These are phyloP conservation scores for Triops longicaudatus DNA, from an alignment of 1,140 invertebrate species.

Conservation along the genomic window DNA sequence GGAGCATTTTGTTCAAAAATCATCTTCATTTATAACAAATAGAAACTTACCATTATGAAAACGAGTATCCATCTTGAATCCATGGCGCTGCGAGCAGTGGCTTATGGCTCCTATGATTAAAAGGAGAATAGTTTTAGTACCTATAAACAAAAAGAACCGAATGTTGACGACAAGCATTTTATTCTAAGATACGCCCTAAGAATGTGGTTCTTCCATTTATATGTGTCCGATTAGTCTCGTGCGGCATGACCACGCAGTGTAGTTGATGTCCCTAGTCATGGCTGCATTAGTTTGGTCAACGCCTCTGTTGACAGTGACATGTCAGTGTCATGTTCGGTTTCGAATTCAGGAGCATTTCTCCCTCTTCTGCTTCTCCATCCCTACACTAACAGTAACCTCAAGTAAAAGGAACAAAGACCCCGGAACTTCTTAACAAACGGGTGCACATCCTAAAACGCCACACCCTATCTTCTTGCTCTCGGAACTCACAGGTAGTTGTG, in stretches of 20 bases:
- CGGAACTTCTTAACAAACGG: background rate
- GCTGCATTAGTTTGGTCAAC: slow-evolving; percentile 3
- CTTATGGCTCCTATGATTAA: background rate
- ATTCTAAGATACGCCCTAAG: background rate
- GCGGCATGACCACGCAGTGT: background rate
- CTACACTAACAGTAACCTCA: background rate
- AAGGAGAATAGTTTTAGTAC: background rate
- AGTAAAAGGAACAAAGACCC: background rate
- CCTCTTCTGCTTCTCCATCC: background rate
- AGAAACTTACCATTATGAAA: background rate
- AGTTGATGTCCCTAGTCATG: background rate
- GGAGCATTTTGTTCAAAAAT: no score
- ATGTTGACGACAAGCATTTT: background rate
- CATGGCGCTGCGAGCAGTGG: background rate
- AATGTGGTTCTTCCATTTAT: background rate
- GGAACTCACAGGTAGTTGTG: background rate
- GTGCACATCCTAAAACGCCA: background rate
- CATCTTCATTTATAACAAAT: no score
- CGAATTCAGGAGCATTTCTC: background rate
- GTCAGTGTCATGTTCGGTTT: background rate
- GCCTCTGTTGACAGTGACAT: background rate
- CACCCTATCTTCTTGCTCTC: background rate
- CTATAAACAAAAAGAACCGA: background rate
- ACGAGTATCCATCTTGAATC: background rate
- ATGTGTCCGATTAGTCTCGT: background rate